Base-by-base conservation (phyloP, 1,140 invertebrate genomes). In the Lasioglossum albipes region DNA sequence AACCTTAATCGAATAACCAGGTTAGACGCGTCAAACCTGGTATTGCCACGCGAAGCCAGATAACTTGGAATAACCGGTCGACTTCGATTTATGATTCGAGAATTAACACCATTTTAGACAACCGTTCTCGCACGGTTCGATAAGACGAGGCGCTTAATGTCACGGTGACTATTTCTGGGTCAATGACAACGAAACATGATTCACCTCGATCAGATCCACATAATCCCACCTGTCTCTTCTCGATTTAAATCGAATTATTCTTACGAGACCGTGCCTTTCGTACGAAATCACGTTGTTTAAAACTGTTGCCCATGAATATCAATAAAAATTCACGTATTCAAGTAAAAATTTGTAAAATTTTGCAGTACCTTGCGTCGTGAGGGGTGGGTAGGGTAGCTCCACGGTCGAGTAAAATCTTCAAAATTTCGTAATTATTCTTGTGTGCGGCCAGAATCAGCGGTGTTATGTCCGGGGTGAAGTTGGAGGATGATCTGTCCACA, bases 371-470 rank as follows among this genome's bases (percentile, higher is more conserved):
- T 86, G 97, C 97, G 93, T 98, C 97, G 93, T 98, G 97, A 81
- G 97, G 97, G 91, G 97, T 95, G 0, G 97, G 97, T 71, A 98
- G 92, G 0, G 97, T 96, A 5, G 97, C 97, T 41, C 97, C 97
- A 79, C 97, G 94, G 93, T 98, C 97, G 79, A 98, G 93, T 7
- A 98, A 94, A 52, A 98, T 95, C 92, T 98, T 98, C 1, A 98
- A 93, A 84, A 98, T 98, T 94, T 98, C 97, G 90, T 98, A 98
- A 93, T 98, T 97, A 92, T 98, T 98, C 91, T 96, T 96, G 91
- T 98, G 97, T 45, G 97, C 97, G 45, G 97, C 97, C 41, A 98
- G 94, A 87, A 98, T 97, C 16, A 98, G 92, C 2, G 97, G 97
- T 7, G 97, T 98, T 87, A 98, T 98, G 90, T 98, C 97, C 1